These are phyloP conservation scores for Hemitrygon akajei DNA, from an alignment of 2,797 vertebrate species.

Conservation along the genomic window DNA sequence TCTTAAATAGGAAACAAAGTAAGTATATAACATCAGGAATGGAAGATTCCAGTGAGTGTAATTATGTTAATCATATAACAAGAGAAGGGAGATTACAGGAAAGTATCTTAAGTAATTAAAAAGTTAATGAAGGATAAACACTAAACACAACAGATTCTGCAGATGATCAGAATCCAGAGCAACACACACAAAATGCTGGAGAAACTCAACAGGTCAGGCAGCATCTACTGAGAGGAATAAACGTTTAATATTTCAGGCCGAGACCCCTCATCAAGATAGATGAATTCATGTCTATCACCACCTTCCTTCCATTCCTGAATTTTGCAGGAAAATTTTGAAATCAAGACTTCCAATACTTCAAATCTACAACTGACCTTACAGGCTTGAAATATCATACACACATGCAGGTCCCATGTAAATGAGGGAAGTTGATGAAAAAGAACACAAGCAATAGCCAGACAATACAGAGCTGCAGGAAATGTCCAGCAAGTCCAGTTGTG, in stretches of 20 bases:
- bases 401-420: background rate
- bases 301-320: background rate
- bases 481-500: background rate
- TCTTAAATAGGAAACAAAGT: background rate
- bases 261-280: background rate
- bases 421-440: too few relatives aligned
- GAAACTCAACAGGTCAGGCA: too few relatives aligned
- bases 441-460: too few relatives aligned
- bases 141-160: too few relatives aligned
- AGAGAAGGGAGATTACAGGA: background rate
- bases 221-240: too few relatives aligned
- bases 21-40: background rate
- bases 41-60: background rate
- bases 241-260: too few relatives aligned
- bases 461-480: too few relatives aligned
- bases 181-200: too few relatives aligned
- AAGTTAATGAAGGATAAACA: background rate
- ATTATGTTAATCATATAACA: background rate
- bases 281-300: too few relatives aligned
- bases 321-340: background rate
- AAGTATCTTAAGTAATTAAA: background rate
- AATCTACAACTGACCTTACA: background rate
- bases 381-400: background rate
- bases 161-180: too few relatives aligned
- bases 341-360: background rate